Percentiles rank a stretch among this genome's conserved stretches.
These are phyloP conservation scores for Schizopygopsis pylzovi DNA, from an alignment of 2,797 vertebrate genomes.

Conservation along the genomic window DNA sequence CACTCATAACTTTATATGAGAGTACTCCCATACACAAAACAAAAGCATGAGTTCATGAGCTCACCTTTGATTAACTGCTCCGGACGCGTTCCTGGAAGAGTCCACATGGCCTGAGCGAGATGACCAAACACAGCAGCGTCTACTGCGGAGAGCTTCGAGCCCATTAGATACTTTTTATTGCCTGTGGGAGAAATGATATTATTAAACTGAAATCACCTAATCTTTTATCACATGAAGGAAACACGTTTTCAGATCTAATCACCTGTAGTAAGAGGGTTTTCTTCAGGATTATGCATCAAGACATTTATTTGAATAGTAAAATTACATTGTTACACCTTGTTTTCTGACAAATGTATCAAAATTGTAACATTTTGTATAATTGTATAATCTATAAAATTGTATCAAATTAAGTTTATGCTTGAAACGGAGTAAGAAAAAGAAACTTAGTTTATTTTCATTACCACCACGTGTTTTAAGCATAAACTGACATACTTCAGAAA, in stretches of 20 bases:
- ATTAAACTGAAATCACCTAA: background rate
- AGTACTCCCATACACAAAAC: background rate
- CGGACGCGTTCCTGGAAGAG: constrained; percentile 91
- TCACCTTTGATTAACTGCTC: constrained; percentile 96
- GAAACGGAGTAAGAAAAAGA: background rate
- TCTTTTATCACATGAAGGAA: too few species aligned
- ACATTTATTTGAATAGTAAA: background rate
- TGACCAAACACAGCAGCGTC: constrained; percentile 96
- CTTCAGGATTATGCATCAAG: background rate
- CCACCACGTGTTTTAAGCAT: background rate
- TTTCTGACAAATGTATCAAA: background rate
- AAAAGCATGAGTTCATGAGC: constrained; percentile 6
- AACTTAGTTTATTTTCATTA: background rate
- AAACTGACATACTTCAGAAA: background rate
- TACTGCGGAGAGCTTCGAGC: constrained; percentile 88
- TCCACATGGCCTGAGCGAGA: constrained; percentile 98
- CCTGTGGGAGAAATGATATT: constrained; percentile 74
- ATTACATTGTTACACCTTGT: background rate
- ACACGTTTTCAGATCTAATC: too few species aligned
- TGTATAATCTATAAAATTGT: background rate
- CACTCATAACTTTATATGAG: background rate
- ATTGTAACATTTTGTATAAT: too few species aligned
- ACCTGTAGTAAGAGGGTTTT: too few species aligned
- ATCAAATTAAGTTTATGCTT: background rate
- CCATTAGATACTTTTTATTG: constrained; percentile 98